These are phyloP conservation scores for Megaceryle maxima DNA, from an alignment of 2,113 vertebrate species.

Conservation along the genomic window DNA sequence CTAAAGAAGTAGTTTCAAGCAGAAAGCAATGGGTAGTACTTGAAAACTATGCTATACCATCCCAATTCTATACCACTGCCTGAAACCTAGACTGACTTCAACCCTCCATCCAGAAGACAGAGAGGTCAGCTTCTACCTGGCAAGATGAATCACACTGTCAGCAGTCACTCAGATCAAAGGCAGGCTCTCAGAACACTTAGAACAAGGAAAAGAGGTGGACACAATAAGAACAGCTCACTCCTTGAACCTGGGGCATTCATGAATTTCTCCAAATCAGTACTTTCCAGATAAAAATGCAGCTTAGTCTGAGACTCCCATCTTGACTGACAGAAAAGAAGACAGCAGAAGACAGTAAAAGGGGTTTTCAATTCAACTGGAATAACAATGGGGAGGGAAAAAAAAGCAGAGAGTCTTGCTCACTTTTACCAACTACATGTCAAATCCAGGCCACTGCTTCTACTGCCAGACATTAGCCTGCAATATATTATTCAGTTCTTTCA, in stretches of 20 bases:
- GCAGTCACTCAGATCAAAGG: not conserved
- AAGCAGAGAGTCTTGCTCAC: not conserved
- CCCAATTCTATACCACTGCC: not conserved
- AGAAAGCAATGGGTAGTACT: not conserved
- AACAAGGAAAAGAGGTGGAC: not conserved
- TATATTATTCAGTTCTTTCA: slow-evolving; percentile 21
- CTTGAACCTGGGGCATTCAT: not conserved
- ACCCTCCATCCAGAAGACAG: not conserved
- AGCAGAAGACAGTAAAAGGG: not conserved
- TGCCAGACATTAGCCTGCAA: not conserved
- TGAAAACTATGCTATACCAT: not conserved
- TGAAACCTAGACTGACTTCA: not conserved
- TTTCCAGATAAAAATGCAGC: not conserved
- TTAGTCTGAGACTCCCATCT: not conserved
- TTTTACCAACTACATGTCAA: not conserved
- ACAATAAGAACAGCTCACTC: not conserved
- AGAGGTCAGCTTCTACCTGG: not conserved
- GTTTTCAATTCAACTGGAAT: slow-evolving; percentile 6
- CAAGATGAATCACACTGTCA: not conserved
- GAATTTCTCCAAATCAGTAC: not conserved
- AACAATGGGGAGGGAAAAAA: not conserved
- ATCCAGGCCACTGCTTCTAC: slow-evolving; percentile 14
- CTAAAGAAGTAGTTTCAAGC: not conserved
- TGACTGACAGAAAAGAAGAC: not conserved
- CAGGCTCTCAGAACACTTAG: not conserved